Conservation (phyloP, 1,140 invertebrate genomes). For the Tetramorium alpestre region DNA sequence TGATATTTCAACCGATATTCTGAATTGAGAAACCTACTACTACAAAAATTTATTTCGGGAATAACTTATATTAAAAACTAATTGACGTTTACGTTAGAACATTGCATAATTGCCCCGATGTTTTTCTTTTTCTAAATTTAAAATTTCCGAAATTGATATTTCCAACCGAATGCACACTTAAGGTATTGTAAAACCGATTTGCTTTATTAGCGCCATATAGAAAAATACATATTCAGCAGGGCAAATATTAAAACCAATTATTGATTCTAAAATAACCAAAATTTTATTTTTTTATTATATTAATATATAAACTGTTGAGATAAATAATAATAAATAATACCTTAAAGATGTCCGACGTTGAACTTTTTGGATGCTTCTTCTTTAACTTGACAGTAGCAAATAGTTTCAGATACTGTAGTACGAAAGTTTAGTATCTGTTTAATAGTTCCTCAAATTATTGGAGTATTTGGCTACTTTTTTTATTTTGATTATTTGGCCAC, state of each 20-base stretch:
- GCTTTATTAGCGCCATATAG: not conserved
- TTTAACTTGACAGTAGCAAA: not conserved
- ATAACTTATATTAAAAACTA: not conserved
- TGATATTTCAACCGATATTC: not conserved
- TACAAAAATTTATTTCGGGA: not conserved
- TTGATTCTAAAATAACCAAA: not conserved
- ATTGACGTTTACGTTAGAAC: not conserved
- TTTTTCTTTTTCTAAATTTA: not conserved
- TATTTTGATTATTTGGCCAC: slow-evolving; percentile 13
- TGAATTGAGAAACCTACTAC: not conserved
- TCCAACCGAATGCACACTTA: not conserved
- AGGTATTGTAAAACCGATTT: not conserved
- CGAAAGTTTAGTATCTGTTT: not conserved
- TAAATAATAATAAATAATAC: slow-evolving; percentile 4
- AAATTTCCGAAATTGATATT: slow-evolving; percentile 8
- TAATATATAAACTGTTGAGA: not conserved
- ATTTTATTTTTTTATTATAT: not conserved
- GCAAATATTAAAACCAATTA: not conserved
- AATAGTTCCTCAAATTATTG: slow-evolving; percentile 2
- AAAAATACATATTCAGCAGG: not conserved
- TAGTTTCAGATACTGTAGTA: not conserved
- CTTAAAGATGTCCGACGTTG: not conserved
- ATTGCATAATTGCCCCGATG: not conserved
- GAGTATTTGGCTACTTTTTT: not conserved
- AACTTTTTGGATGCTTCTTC: slow-evolving; percentile 7